Conservation (phyloP, 2,113 vertebrate genomes). For the Tachycineta bicolor region DNA sequence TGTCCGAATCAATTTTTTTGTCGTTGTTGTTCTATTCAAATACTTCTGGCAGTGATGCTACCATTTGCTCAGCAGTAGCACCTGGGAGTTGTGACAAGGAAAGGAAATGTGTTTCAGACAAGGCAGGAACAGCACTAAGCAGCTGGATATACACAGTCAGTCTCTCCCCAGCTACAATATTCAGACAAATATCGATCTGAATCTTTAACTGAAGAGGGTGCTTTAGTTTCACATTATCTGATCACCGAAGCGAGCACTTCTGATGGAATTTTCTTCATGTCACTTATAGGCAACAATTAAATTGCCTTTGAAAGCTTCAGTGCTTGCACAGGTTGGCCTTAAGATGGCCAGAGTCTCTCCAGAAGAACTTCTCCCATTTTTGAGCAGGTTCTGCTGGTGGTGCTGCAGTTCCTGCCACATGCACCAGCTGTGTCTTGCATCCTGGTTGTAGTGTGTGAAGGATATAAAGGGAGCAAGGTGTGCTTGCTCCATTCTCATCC, state of each 20-base stretch:
- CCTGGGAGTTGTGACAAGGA: slow-evolving; percentile 64
- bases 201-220: not conserved
- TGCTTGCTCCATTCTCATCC: not conserved
- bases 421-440: not conserved
- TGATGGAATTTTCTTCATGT: not conserved
- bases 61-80: slow-evolving; percentile 63
- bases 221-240: not conserved
- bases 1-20: slow-evolving; percentile 51
- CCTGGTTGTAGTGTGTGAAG: not conserved
- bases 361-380: not conserved
- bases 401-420: not conserved
- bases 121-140: slow-evolving; percentile 10
- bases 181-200: slow-evolving; percentile 9
- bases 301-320: not conserved
- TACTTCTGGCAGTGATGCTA: slow-evolving; percentile 51
- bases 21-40: slow-evolving; percentile 62
- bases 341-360: not conserved
- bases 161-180: not conserved
- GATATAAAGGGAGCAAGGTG: not conserved
- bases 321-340: not conserved
- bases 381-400: not conserved
- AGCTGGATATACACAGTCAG: slow-evolving; percentile 22
- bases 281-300: not conserved
- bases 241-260: not conserved
- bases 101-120: slow-evolving; percentile 49